Evolutionary conservation across 2,888 invertebrate genomes (phyloP), one percentile per base, ranked within the genome.

Genomic region (Lasioglossum pauxillum): DNA sequence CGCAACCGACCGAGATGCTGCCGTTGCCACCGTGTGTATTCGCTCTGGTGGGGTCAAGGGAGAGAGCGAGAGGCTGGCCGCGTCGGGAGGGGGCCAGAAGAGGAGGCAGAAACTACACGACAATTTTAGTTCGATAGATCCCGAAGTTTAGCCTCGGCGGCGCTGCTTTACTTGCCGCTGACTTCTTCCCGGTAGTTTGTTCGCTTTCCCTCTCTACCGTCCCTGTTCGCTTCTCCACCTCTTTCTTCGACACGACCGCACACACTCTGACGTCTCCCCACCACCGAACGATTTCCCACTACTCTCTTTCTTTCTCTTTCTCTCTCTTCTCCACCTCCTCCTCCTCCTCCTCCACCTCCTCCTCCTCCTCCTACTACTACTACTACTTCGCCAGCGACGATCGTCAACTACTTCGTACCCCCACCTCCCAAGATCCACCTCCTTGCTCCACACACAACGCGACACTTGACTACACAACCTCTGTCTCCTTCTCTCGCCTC

Each of bases 151-250:
- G 94, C 94, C 91, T 91, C 93, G 93, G 93, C 92, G 94, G 94
- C 94, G 94, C 94, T 94, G 94, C 94, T 94, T 92, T 93, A 92
- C 94, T 94, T 92, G 94, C 92, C 92, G 91, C 93, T 94, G 94
- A 94, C 94, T 95, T 95, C 94, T 94, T 95, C 94, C 93, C 95
- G 93, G 94, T 94, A 95, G 95, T 95, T 95, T 95, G 94, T 95
- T 94, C 94, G 90, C 85, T 38, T 91, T 87, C 89, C 91, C 90
- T 90, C 92, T 90, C 85, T 89, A 90, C 88, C 80, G 82, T 83
- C 78, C 79, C 88, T 86, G 78, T 82, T 87, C 85, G 78, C 86
- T 87, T 86, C 89, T 87, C 90, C 89, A 83, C 87, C 88, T 85
- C 88, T 82, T 84, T 76, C 87, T 86, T 89, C 78, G 87, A 88